Conservation (phyloP, 2,888 invertebrate genomes). For the Trachelus stipa region DNA sequence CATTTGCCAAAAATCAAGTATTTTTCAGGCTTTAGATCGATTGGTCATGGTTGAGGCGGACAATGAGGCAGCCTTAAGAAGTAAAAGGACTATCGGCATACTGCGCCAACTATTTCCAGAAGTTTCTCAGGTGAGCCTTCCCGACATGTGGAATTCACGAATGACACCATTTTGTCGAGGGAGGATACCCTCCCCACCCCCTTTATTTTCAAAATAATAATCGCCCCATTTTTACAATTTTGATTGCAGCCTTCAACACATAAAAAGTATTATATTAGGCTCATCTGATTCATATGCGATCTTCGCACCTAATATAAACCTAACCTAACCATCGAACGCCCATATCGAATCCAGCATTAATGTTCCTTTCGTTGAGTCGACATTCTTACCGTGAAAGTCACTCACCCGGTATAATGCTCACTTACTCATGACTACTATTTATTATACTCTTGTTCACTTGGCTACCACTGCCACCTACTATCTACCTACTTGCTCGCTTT, state of each 20-base stretch:
- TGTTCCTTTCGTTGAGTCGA: constrained; percentile 12
- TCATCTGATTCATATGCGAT: neutral
- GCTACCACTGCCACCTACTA: neutral
- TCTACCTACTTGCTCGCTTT: neutral
- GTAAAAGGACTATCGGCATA: constrained; percentile 83
- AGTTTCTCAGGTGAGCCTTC: constrained; percentile 76
- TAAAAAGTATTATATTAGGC: neutral
- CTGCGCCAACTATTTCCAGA: constrained; percentile 80
- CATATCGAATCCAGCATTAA: neutral
- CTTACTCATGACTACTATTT: constrained; percentile 16
- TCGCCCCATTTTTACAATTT: neutral
- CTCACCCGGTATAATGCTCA: constrained; percentile 34
- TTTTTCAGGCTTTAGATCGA: constrained; percentile 74
- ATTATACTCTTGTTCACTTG: constrained; percentile 13
- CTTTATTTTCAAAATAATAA: neutral
- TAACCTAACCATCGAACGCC: neutral
- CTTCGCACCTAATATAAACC: neutral
- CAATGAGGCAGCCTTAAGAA: constrained; percentile 75
- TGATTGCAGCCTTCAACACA: neutral
- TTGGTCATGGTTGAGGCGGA: constrained; percentile 77
- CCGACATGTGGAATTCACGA: neutral
- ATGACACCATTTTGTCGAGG: neutral
- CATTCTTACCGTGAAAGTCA: constrained; percentile 58
- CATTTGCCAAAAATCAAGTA: constrained; percentile 6
- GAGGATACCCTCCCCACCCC: neutral